Conservation (phyloP, 2,888 invertebrate genomes). For the Meteorus cinctellus region DNA sequence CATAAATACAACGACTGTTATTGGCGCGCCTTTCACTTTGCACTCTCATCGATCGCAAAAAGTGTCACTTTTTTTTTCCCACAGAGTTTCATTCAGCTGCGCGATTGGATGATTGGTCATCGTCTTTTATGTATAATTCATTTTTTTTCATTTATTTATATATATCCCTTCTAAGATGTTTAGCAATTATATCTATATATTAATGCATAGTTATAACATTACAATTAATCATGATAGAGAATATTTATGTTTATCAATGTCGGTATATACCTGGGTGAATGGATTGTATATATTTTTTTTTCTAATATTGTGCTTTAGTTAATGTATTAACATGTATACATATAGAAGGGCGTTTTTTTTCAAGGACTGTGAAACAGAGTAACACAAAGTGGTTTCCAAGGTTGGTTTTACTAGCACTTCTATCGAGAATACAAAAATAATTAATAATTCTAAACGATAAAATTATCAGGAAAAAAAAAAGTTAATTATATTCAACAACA, state of each 20-base stretch:
- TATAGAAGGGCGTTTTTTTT: constrained; percentile 9
- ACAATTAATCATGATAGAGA: not conserved
- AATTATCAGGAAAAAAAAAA: not conserved
- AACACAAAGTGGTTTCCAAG: not conserved
- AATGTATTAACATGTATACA: not conserved
- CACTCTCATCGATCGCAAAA: constrained; percentile 57
- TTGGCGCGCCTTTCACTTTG: constrained; percentile 56
- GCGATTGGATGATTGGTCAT: constrained; percentile 12
- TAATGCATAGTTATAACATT: not conserved
- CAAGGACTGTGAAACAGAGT: constrained; percentile 7
- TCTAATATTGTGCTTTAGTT: not conserved
- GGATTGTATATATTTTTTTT: not conserved
- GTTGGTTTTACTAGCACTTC: constrained; percentile 6
- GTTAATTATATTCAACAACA: not conserved
- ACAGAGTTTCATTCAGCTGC: constrained; percentile 12
- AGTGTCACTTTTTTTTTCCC: constrained; percentile 20
- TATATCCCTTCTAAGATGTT: not conserved
- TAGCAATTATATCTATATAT: not conserved
- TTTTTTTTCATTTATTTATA: not conserved
- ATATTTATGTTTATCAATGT: constrained; percentile 3
- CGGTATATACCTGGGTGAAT: not conserved
- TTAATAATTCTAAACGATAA: not conserved
- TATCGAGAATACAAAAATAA: not conserved
- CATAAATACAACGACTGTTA: constrained; percentile 33
- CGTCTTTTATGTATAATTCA: constrained; percentile 2